Conservation (phyloP, 2,888 invertebrate genomes). For the Sminthurinus aureus region DNA sequence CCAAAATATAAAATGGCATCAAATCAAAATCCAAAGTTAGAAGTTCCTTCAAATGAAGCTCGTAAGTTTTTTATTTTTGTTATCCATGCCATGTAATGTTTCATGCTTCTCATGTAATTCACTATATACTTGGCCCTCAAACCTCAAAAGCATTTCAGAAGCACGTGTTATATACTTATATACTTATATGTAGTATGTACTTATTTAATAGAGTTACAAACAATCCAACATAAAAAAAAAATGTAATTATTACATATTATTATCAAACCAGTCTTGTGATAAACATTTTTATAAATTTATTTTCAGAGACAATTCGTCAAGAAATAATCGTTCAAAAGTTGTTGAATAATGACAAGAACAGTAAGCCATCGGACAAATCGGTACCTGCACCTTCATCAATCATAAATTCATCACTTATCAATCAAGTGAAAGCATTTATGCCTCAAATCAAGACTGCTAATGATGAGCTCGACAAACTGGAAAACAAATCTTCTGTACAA, state of each 20-base stretch:
- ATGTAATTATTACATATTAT: not conserved
- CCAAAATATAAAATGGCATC: not conserved
- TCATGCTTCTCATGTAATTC: not conserved
- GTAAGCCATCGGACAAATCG: slow-evolving; percentile 13
- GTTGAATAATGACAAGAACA: slow-evolving; percentile 9
- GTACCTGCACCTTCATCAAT: slow-evolving; percentile 29
- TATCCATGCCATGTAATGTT: no score
- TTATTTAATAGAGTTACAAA: not conserved
- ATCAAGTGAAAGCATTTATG: slow-evolving; percentile 43
- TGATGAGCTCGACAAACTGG: slow-evolving; percentile 30
- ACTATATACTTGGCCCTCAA: not conserved
- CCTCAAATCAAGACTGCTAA: slow-evolving; percentile 40
- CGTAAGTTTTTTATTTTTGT: slow-evolving; percentile 31
- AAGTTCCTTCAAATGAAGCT: slow-evolving; percentile 35
- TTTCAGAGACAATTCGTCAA: slow-evolving; percentile 32
- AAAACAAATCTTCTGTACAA: slow-evolving; percentile 25
- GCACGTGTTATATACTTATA: no score
- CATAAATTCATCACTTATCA: not conserved
- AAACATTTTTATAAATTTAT: not conserved
- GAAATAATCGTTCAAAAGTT: slow-evolving; percentile 39
- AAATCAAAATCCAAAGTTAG: slow-evolving; percentile 24
- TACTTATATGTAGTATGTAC: no score
- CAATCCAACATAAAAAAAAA: not conserved
- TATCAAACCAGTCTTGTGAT: not conserved
- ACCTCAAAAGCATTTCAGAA: no score